Conservation (phyloP, 2,888 invertebrate genomes). For the Lithophane socia region DNA sequence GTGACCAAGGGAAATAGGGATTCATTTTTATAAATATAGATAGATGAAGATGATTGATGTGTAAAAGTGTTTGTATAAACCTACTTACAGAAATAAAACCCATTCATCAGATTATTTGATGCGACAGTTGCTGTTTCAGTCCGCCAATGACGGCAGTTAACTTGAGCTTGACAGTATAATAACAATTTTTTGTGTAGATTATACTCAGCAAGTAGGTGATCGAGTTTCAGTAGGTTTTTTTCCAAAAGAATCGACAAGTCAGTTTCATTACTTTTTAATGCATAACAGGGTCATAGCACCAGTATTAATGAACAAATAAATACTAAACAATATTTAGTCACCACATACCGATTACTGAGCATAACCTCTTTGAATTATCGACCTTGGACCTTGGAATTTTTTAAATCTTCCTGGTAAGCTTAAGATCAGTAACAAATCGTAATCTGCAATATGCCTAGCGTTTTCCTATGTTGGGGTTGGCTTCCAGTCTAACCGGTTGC, state of each 20-base stretch:
- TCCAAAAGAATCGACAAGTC: neutral
- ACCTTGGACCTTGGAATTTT: neutral
- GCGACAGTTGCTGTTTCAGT: neutral
- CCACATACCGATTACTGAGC: neutral
- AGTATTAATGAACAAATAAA: neutral
- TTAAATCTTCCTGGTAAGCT: too few relatives aligned
- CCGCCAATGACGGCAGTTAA: neutral
- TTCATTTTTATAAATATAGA: too few relatives aligned
- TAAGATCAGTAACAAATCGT: neutral
- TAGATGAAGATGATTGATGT: too few relatives aligned
- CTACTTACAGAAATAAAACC: too few relatives aligned
- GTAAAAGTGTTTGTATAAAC: too few relatives aligned
- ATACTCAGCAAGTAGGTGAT: neutral
- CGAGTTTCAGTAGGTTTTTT: neutral
- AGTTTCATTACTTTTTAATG: neutral
- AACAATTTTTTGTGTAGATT: neutral
- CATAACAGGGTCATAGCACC: too few relatives aligned
- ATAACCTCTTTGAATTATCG: slow-evolving; percentile 1
- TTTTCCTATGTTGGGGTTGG: too few relatives aligned
- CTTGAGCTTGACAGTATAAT: neutral
- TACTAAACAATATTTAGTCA: neutral
- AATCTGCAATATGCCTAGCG: too few relatives aligned
- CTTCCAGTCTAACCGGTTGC: too few relatives aligned
- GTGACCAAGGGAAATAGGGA: too few relatives aligned
- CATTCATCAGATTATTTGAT: neutral